Conservation (phyloP, 2,113 vertebrate genomes). For the Danio rerio region DNA sequence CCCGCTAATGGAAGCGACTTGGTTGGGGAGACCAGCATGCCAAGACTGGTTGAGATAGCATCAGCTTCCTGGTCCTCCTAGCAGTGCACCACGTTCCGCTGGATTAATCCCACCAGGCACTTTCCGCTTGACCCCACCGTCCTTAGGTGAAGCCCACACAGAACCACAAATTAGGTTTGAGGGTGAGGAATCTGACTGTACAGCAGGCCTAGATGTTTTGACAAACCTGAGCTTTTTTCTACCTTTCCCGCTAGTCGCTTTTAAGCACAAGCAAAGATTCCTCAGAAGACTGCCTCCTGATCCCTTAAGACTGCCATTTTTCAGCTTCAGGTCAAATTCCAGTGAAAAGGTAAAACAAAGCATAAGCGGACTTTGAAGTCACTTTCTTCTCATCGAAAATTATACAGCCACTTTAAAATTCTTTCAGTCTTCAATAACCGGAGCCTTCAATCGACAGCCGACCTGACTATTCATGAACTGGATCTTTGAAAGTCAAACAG, state of each 20-base stretch:
- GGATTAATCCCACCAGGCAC: slow-evolving; percentile 58
- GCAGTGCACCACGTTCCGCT: slow-evolving; percentile 39
- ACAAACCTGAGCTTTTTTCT: slow-evolving; percentile 25
- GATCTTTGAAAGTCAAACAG: slow-evolving; percentile 42
- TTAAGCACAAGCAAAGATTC: slow-evolving; percentile 20
- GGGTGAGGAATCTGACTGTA: slow-evolving; percentile 19
- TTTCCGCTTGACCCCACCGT: slow-evolving; percentile 46
- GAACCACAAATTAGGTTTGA: slow-evolving; percentile 28
- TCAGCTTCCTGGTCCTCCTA: slow-evolving; percentile 65
- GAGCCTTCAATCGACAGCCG: slow-evolving; percentile 8
- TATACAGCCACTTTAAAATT: slow-evolving; percentile 41
- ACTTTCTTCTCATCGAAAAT: slow-evolving; percentile 24
- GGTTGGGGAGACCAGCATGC: slow-evolving; percentile 48
- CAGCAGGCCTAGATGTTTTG: slow-evolving; percentile 19
- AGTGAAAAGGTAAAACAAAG: slow-evolving; percentile 35
- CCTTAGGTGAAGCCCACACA: slow-evolving; percentile 46
- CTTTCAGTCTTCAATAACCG: slow-evolving; percentile 10
- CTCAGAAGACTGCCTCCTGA: slow-evolving; percentile 6
- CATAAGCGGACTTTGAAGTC: slow-evolving; percentile 1
- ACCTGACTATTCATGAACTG: slow-evolving; percentile 28
- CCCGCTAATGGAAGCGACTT: slow-evolving; percentile 33
- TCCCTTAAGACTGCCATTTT: slow-evolving; percentile 18
- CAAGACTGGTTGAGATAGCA: slow-evolving; percentile 65
- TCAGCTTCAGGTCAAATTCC: slow-evolving; percentile 25
- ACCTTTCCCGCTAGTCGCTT: slow-evolving; percentile 18